Base-by-base conservation (phyloP, 1,140 invertebrate genomes). In the Drosophila parvula region DNA sequence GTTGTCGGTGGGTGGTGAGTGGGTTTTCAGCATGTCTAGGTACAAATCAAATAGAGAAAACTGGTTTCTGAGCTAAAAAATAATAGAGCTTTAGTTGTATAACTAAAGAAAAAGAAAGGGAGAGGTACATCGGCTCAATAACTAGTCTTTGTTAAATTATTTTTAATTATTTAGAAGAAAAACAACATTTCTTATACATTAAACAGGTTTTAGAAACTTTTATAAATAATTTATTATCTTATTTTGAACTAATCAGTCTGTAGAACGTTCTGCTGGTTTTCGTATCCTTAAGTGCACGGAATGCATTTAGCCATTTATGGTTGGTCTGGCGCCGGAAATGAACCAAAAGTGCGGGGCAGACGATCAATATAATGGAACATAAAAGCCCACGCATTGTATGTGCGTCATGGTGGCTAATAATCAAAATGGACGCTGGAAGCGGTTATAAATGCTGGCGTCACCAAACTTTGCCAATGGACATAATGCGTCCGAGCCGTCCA, bases 401-500 rank as follows among this genome's bases (percentile, higher is more conserved):
- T 40, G 30, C 44, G 30, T 47, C n/a, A 44, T n/a, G 16, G 57
- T 45, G 68, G 80, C 85, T 89, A 89, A 90, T 89, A 89, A 89
- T 89, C 74, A 84, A 71, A 89, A 90, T 89, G 84, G 74, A 89
- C 74, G 70, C 74, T 71, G 48, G 48, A 38, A 67, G 51, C 70
- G 63, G 47, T 89, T 88, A 83, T 88, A 89, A 90, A 79, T 70
- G 81, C 78, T 81, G 84, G 85, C 84, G 84, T 70, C 84, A 81
- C 70, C 67, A 81, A 89, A 89, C 85, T 89, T 89, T 79, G 80
- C 78, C 81, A 90, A 70, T 79, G 84, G 81, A 81, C 84, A 79
- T 75, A 89, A 90, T 89, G 74, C 70, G 84, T 55, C 74, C 61
- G 58, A 62, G 70, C 71, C 76, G 61, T 71, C 50, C 62, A 53